These are phyloP conservation scores for Chironomus riparius DNA, from an alignment of 2,888 invertebrate genomes.

Conservation along the genomic window DNA sequence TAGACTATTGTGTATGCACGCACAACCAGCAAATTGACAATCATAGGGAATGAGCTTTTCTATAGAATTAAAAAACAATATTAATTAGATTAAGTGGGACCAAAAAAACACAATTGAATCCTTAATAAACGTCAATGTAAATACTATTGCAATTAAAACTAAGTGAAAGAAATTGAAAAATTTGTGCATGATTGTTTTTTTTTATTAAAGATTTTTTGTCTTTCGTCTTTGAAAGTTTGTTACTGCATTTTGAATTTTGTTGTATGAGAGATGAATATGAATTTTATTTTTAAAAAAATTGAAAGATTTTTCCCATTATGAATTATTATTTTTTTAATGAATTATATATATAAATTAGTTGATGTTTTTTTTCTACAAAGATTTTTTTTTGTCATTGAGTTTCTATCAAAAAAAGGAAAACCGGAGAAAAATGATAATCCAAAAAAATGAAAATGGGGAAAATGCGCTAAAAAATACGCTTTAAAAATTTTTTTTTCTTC, in stretches of 20 bases:
- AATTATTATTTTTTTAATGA: neutral
- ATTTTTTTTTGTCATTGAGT: slow-evolving; percentile 2
- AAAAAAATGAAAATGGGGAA: slow-evolving; percentile 20
- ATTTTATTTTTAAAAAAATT: neutral
- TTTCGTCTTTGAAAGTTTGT: neutral
- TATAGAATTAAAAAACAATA: neutral
- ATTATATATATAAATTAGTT: neutral
- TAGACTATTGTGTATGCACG: neutral
- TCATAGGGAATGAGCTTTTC: neutral
- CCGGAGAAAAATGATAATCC: neutral
- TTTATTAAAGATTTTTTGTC: neutral
- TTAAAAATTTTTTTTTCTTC: slow-evolving; percentile 9
- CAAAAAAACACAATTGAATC: neutral
- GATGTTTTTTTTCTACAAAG: neutral
- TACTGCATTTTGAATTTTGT: neutral
- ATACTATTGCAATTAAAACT: neutral
- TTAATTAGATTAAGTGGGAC: neutral
- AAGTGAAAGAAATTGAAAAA: neutral
- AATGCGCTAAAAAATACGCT: slow-evolving; percentile 27
- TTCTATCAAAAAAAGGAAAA: neutral
- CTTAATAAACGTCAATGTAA: neutral
- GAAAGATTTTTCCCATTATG: neutral
- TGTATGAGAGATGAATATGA: neutral
- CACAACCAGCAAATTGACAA: neutral
- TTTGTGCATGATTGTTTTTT: neutral